phyloP scores from a whole-genome alignment of 2,113 vertebrate species.

The Rhinolophus sinicus region DNA sequence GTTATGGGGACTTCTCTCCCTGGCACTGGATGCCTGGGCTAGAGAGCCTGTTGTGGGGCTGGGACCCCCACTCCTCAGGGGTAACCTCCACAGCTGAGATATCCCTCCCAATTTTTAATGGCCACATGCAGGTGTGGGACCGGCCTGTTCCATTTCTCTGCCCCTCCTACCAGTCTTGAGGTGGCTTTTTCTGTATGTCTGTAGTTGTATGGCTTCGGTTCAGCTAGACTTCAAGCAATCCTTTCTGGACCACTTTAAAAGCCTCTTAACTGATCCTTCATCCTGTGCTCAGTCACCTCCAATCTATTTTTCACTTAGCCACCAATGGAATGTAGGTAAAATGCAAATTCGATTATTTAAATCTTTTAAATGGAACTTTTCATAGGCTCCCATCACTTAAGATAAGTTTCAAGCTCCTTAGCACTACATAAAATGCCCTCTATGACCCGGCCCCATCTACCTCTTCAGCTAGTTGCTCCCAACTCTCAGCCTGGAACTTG shows the following conservation, averaged over 20 bases:
- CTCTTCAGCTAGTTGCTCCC: not conserved
- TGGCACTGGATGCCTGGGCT: no score
- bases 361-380: slow-evolving; percentile 40
- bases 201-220: no score
- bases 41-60: no score
- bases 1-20: no score
- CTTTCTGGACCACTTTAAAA: not conserved
- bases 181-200: no score
- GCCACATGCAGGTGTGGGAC: no score
- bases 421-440: not conserved
- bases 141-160: no score
- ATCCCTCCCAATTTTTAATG: no score
- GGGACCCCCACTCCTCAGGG: no score
- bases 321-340: slow-evolving; percentile 32
- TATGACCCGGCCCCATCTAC: not conserved
- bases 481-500: not conserved
- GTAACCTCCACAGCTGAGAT: no score
- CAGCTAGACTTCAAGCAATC: no score
- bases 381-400: not conserved
- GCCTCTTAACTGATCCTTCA: slow-evolving; percentile 20
- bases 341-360: slow-evolving; percentile 14
- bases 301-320: not conserved
- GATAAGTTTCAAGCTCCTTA: not conserved
- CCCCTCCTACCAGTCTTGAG: no score
- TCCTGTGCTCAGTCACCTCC: not conserved